These are phyloP conservation scores for Hoplodrina blanda DNA, from an alignment of 2,888 invertebrate genomes.

Conservation along the genomic window DNA sequence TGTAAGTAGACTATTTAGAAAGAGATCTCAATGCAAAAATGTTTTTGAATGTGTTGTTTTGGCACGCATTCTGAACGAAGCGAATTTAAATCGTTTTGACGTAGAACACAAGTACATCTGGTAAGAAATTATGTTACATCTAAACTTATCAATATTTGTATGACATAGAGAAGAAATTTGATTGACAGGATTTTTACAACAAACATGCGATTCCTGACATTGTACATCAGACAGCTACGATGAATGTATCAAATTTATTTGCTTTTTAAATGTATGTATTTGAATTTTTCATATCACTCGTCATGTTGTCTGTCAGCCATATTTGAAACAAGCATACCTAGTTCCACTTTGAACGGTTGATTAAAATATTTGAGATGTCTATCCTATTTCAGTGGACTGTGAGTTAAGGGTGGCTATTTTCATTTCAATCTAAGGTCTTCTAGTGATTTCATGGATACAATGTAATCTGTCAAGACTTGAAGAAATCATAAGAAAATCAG, in stretches of 20 bases:
- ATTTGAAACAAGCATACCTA: conserved; percentile 28
- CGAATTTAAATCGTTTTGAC: conserved; percentile 12
- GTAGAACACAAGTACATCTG: conserved; percentile 1
- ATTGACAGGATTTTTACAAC: conserved; percentile 8
- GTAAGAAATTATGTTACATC: conserved; percentile 10
- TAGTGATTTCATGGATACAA: conserved; percentile 23
- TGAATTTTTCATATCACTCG: conserved; percentile 6
- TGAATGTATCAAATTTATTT: conserved; percentile 2
- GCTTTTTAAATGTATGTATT: background rate
- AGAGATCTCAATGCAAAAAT: background rate
- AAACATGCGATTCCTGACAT: background rate
- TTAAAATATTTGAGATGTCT: conserved; percentile 54
- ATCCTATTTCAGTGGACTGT: conserved; percentile 49
- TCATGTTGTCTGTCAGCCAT: conserved; percentile 13
- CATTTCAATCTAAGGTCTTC: conserved; percentile 36
- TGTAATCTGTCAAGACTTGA: background rate
- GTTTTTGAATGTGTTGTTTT: conserved; percentile 5
- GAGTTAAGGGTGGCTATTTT: conserved; percentile 51
- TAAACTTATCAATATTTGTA: conserved; percentile 18
- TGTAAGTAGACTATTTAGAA: background rate
- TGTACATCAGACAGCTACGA: background rate
- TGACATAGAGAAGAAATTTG: background rate
- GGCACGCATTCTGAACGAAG: background rate
- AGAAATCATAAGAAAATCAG: background rate
- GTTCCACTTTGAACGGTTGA: conserved; percentile 30